phyloP scores from a whole-genome alignment of 53 echinoderm and acorn worm genomes.

The Echinarachnius parma region DNA sequence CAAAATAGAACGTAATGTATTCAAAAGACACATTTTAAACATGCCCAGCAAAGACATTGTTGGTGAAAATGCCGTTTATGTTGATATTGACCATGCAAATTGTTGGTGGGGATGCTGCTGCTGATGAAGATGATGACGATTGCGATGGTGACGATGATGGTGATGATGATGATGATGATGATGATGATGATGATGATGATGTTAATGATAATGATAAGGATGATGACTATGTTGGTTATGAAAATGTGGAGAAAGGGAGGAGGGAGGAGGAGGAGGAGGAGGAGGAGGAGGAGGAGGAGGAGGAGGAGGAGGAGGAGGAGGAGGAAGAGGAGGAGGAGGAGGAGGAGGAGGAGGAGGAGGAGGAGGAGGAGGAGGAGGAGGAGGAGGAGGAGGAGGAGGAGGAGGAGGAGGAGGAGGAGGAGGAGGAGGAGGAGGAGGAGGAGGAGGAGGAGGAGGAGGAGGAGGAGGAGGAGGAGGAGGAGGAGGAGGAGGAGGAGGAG shows the following conservation, averaged over 20 bases:
- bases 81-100: neutral
- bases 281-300: conserved; percentile 1
- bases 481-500: neutral
- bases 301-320: neutral
- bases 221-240: neutral
- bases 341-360: neutral
- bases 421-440: conserved; percentile 5
- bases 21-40: neutral
- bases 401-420: neutral
- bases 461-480: neutral
- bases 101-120: too few relatives aligned
- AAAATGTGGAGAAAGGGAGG: neutral
- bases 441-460: neutral
- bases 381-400: conserved; percentile 1
- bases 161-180: neutral
- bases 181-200: neutral
- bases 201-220: neutral
- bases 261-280: neutral
- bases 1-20: neutral
- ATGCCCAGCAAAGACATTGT: neutral
- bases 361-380: neutral
- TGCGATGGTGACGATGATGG: neutral
- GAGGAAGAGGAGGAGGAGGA: conserved; percentile 2
- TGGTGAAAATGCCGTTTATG: neutral
- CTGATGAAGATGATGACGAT: too few relatives aligned